A percentile compares a stretch with the other conserved stretches of the same genome.
Evolutionary conservation across 2,797 vertebrate species (phyloP).

Genomic region (Picus viridis): DNA sequence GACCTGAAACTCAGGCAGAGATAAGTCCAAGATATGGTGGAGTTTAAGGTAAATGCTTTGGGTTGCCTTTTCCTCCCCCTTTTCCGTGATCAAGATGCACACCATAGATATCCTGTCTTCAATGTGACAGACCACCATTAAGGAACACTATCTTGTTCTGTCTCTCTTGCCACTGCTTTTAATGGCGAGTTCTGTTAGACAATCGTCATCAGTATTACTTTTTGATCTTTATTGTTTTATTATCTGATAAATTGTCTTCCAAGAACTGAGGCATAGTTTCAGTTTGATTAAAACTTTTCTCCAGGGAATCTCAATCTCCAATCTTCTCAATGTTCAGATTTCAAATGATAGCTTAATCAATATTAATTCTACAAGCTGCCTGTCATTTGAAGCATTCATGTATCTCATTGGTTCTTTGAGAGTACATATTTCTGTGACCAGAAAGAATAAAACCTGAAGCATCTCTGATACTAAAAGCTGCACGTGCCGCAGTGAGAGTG

Average conservation of each 20-base stretch:
- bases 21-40: not conserved
- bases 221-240: not conserved
- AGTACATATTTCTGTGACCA: not conserved
- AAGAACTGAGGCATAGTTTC: not conserved
- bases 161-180: not conserved
- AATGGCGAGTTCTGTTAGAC: not conserved
- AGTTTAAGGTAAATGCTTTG: not conserved
- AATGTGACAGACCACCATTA: not conserved
- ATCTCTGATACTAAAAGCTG: not conserved
- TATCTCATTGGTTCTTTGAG: not conserved
- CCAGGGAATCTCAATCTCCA: not conserved
- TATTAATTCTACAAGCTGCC: not conserved
- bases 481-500: not conserved
- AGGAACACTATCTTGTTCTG: not conserved
- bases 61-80: not conserved
- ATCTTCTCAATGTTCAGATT: not conserved
- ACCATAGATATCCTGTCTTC: not conserved
- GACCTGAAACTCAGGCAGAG: not conserved
- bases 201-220: not conserved
- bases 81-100: not conserved
- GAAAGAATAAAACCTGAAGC: not conserved
- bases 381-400: not conserved
- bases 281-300: not conserved
- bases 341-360: not conserved
- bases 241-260: not conserved